phyloP scores from a whole-genome alignment of 92 coral and sea anemone species.

The Chrysogorgia sp. region DNA sequence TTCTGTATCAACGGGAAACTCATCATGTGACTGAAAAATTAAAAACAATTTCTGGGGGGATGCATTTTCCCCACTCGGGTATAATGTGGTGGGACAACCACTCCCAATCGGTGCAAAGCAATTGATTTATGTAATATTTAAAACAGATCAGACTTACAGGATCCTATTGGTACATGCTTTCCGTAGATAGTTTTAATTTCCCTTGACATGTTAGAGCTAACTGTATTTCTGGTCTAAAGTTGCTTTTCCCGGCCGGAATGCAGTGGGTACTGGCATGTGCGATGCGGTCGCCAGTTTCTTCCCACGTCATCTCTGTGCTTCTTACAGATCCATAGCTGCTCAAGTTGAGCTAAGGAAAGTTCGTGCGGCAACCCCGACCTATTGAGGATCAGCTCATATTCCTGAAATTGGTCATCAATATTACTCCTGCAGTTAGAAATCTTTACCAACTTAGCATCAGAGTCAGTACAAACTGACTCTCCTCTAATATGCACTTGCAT shows the following conservation, averaged over 20 bases:
- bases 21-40: not conserved
- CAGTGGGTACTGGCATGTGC: slow-evolving; percentile 66
- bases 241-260: slow-evolving; percentile 62
- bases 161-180: slow-evolving; percentile 62
- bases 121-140: not conserved
- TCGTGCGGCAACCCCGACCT: slow-evolving; percentile 58
- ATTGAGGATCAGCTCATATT: slow-evolving; percentile 63
- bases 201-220: slow-evolving; percentile 57
- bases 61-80: slow-evolving; percentile 3
- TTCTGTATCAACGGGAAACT: too few relatives aligned
- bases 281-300: slow-evolving; percentile 62
- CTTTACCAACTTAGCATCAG: slow-evolving; percentile 39
- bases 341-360: slow-evolving; percentile 53
- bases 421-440: slow-evolving; percentile 44
- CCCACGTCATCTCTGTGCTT: slow-evolving; percentile 62
- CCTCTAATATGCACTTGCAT: slow-evolving; percentile 59
- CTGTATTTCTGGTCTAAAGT: slow-evolving; percentile 60
- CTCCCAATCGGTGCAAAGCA: not conserved
- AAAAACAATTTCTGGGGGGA: not conserved
- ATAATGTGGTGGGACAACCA: not conserved
- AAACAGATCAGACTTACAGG: slow-evolving; percentile 55
- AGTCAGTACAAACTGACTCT: slow-evolving; percentile 19
- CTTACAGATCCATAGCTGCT: slow-evolving; percentile 65
- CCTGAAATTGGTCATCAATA: slow-evolving; percentile 41
- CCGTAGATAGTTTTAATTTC: slow-evolving; percentile 58